Base-by-base conservation (phyloP, 2,888 invertebrate genomes). In the Dryomyza anilis region DNA sequence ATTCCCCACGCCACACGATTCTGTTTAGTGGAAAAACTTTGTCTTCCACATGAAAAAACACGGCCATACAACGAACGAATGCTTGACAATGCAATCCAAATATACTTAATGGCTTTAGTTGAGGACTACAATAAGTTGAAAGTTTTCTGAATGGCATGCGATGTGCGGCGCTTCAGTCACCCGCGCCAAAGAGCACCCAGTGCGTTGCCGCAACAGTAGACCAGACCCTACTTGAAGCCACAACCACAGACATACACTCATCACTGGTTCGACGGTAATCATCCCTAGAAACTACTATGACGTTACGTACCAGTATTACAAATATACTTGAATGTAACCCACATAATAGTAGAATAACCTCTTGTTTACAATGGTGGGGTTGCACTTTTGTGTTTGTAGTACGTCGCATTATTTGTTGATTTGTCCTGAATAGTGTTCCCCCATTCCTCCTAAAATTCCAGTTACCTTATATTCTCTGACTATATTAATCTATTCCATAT, bases 41-140 rank as follows among this genome's bases (percentile, higher is more conserved):
- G 33, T 36, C 60, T 50, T 60, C 33, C 27, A 60, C 29, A 50
- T 50, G 60, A 60, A 60, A 30, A 60, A 60, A 50, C 60, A 48
- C 48, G 48, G 25, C 55, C 50, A 43, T 25, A 16, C n/a, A 23
- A 21, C 48, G 14, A 23, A 27, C 36, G 39, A 50, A 53, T 27
- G 29, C 55, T 43, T 55, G 56, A 63, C 55, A 63, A 63, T 63
- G 46, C 53, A 63, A 63, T 56, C 33, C 63, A 63, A 63, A 55
- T 63, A 63, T 46, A 56, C 63, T 63, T 56, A 63, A 63, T 56
- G 55, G 53, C 55, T 63, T 55, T 29, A 55, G 55, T 55, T 45
- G 48, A 30, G 53, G 56, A 36, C 16, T 29, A 50, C 60, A 60
- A 60, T 50, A 36, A 48, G 50, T 30, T 33, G 36, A 50, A 48